phyloP scores from a whole-genome alignment of 1,140 invertebrate genomes.

The Drosophila orena region DNA sequence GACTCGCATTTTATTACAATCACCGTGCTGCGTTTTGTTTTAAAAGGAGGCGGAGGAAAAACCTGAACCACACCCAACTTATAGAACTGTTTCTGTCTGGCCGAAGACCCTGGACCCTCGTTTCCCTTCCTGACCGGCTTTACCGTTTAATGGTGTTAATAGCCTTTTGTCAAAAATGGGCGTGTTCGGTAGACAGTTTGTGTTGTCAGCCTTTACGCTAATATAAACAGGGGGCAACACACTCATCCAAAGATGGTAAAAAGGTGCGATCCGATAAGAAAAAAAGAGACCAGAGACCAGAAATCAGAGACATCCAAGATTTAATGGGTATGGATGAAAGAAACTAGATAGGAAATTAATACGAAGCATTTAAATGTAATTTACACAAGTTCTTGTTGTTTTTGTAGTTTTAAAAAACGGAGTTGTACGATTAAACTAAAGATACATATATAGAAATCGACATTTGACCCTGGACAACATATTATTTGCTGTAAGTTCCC shows the following conservation, averaged over 20 bases:
- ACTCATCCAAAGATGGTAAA: background rate
- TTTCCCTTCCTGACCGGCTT: conserved; percentile 34
- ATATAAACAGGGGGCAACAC: conserved; percentile 18
- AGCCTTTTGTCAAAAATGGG: conserved; percentile 51
- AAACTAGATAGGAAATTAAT: conserved; percentile 1
- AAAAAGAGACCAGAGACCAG: conserved; percentile 12
- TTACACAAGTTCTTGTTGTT: no score
- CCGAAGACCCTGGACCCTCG: conserved; percentile 6
- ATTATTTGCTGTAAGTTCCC: no score
- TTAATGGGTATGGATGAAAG: background rate
- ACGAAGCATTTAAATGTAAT: background rate
- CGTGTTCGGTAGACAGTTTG: conserved; percentile 50
- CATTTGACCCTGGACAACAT: no score
- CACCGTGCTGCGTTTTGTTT: conserved; percentile 43
- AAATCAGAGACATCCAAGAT: conserved; percentile 16
- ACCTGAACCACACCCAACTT: conserved; percentile 36
- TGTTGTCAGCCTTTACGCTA: conserved; percentile 12
- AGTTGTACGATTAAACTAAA: no score
- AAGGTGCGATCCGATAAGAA: conserved; percentile 31
- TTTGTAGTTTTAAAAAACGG: no score
- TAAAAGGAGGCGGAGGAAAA: conserved; percentile 20
- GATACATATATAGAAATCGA: no score
- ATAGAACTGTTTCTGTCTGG: conserved; percentile 21
- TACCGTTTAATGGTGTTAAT: conserved; percentile 71
- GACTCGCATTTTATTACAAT: conserved; percentile 65